Evolutionary conservation across 2,113 vertebrate genomes (phyloP).

Genomic region (Salvator merianae): DNA sequence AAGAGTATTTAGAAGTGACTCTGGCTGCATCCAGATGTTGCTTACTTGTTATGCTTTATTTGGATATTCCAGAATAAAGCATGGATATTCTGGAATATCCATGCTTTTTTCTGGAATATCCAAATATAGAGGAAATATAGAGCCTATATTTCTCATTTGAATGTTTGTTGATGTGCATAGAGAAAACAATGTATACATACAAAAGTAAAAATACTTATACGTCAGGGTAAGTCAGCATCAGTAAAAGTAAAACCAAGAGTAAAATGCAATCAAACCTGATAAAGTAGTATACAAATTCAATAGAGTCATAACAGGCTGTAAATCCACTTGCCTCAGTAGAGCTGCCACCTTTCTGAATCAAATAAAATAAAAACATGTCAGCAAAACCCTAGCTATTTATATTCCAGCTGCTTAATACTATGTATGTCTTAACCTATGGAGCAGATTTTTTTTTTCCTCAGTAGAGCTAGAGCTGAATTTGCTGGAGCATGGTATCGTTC

Average conservation of each 20-base stretch:
- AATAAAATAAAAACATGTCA: slow-evolving; percentile 3
- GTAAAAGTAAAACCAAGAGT: too few species aligned
- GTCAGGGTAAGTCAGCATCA: too few species aligned
- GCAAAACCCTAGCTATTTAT: slow-evolving; percentile 2
- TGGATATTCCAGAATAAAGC: too few species aligned
- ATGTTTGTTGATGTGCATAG: slow-evolving; percentile 46
- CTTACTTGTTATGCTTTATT: too few species aligned
- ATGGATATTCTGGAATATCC: too few species aligned
- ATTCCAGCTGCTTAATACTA: slow-evolving; percentile 9
- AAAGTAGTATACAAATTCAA: too few species aligned
- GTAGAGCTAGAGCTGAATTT: slow-evolving; percentile 12
- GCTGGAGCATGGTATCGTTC: slow-evolving; percentile 18
- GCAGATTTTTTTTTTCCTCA: background rate
- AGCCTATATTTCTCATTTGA: slow-evolving; percentile 43
- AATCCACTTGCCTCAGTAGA: background rate
- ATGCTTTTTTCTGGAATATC: too few species aligned
- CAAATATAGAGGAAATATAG: too few species aligned
- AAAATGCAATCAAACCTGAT: too few species aligned
- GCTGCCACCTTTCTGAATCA: slow-evolving; percentile 14
- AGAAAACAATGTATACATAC: slow-evolving; percentile 13
- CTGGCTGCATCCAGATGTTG: too few species aligned
- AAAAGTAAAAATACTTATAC: too few species aligned
- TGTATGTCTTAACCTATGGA: background rate
- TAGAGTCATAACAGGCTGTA: too few species aligned
- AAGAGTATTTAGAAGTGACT: slow-evolving; percentile 41